phyloP scores from a whole-genome alignment of 2,797 vertebrate genomes.

The Phaenicophaeus curvirostris region DNA sequence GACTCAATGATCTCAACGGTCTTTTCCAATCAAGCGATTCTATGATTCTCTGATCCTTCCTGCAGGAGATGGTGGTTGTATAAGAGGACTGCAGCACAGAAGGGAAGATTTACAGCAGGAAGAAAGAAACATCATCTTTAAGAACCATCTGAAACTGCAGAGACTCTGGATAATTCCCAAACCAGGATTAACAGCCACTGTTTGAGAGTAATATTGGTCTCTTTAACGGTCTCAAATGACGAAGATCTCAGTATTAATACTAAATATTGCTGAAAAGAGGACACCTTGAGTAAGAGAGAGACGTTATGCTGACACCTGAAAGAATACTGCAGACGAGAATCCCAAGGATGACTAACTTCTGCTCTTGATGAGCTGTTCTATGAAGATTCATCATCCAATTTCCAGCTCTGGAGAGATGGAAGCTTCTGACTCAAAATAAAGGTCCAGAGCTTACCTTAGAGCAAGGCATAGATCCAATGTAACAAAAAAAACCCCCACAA shows the following conservation, averaged over 20 bases:
- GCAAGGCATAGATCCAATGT: fast-evolving
- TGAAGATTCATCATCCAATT: not conserved
- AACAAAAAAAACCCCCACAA: fast-evolving
- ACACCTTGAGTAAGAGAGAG: not conserved
- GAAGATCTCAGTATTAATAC: not conserved
- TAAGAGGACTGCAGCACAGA: not conserved
- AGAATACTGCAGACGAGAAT: not conserved
- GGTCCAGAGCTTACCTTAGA: not conserved
- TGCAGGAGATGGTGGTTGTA: not conserved
- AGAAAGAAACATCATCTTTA: not conserved
- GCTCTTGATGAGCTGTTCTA: not conserved
- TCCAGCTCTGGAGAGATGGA: not conserved
- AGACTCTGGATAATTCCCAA: not conserved
- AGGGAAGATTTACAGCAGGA: not conserved
- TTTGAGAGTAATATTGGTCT: not conserved
- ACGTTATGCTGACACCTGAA: not conserved
- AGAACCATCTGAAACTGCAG: not conserved
- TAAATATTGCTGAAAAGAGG: not conserved
- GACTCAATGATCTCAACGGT: no score
- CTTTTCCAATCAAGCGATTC: no score
- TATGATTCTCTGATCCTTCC: not conserved
- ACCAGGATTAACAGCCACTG: not conserved
- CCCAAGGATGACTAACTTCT: not conserved
- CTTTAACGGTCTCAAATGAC: not conserved
- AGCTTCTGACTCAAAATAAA: not conserved